A percentile compares a stretch with the other conserved stretches of the same genome.
phyloP scores from a whole-genome alignment of 2,113 vertebrate species.

The Grantiella picta region DNA sequence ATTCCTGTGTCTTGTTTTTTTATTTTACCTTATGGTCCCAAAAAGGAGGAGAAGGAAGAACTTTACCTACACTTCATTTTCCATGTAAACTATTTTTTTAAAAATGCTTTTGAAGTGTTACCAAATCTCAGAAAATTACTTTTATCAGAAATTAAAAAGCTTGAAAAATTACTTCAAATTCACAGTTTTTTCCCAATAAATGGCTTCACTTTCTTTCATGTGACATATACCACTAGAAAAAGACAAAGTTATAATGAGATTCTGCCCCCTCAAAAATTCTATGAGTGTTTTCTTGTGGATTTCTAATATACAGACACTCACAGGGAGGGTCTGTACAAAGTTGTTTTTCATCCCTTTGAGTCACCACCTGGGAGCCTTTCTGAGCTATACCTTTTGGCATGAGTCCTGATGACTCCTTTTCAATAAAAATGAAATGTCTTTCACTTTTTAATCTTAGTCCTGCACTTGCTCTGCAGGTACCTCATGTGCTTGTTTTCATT shows the following conservation, averaged over 20 bases:
- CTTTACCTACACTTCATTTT: neutral
- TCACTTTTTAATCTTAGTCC: neutral
- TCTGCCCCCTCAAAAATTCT: neutral
- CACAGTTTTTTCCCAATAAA: rapidly evolving
- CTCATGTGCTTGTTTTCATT: neutral
- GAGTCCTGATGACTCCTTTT: neutral
- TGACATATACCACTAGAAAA: neutral
- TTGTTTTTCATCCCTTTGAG: neutral
- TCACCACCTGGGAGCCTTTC: neutral
- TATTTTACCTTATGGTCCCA: neutral
- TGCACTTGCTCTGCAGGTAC: neutral
- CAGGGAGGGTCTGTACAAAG: neutral
- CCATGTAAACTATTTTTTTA: neutral
- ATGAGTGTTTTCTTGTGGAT: rapidly evolving
- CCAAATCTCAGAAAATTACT: neutral
- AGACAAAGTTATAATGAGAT: neutral
- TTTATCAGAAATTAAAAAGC: neutral
- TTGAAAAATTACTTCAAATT: neutral
- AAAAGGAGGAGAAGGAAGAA: neutral
- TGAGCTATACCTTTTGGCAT: neutral
- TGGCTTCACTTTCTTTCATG: neutral
- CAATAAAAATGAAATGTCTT: neutral
- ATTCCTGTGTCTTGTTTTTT: neutral
- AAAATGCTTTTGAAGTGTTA: neutral
- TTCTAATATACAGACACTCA: neutral